Base-by-base conservation (phyloP, 2,888 invertebrate species). In the Erebia aethiops region DNA sequence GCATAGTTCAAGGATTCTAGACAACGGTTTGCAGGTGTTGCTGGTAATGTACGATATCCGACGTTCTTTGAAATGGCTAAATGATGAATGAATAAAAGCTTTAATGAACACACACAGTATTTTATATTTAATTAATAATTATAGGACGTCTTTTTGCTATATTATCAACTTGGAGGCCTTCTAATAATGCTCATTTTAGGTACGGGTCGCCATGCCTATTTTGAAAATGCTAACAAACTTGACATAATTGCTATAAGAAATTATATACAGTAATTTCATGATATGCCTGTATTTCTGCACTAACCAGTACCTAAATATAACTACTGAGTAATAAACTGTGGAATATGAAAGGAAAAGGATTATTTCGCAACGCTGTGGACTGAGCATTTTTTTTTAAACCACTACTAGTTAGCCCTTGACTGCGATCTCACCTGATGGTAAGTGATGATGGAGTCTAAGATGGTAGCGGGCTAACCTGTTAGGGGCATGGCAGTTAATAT, bases 301-400 rank as follows among this genome's bases (percentile, higher is more conserved):
- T n/a, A 26, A 13, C 10, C 26, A 7, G 26, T 35, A 64, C 11
- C 54, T 41, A 49, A 35, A 35, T 5, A 26, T 26, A n/a, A n/a
- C n/a, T n/a, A 35, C 35, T 7, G 5, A 35, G 35, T 35, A 5
- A 35, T 35, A 35, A 35, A 35, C 35, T 35, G 21, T 51, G 4
- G 35, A 64, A 64, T 54, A 64, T 54, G 64, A 54, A 54, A 54
- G 64, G 54, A 41, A 54, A 54, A 54, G 64, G 54, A 41, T 64
- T 64, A 54, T 64, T 64, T 41, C 13, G 64, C 41, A 64, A 64
- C 16, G 2, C 4, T 13, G 16, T 11, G 46, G 46, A 13, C 54
- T 16, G n/a, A n/a, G 10, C 54, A 54, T 35, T 4, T 21, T 21
- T 21, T 21, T 1, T 26, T 26, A 3, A 26, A 3, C 26, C 26